Percentiles rank a stretch among this genome's conserved stretches.
These are phyloP conservation scores for Buathra laborator DNA, from an alignment of 2,888 invertebrate genomes.

Conservation along the genomic window DNA sequence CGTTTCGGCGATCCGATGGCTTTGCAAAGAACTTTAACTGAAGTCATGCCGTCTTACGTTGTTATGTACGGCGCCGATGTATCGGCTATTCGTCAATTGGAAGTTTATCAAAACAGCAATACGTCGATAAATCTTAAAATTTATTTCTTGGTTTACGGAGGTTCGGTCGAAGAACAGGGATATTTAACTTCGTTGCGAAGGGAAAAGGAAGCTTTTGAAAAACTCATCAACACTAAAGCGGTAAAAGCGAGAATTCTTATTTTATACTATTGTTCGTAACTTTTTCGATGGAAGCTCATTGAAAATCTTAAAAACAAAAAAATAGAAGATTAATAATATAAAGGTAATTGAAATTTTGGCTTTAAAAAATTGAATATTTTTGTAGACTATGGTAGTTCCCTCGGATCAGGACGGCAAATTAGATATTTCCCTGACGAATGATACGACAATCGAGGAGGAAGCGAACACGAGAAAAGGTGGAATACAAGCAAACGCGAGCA, in stretches of 20 bases:
- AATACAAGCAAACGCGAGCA: slow-evolving; percentile 78
- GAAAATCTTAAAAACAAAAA: background rate
- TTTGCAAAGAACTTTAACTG: slow-evolving; percentile 89
- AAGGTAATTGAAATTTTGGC: slow-evolving; percentile 36
- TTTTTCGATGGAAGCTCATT: background rate
- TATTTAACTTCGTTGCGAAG: slow-evolving; percentile 95
- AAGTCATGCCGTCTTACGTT: slow-evolving; percentile 92
- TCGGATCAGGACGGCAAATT: slow-evolving; percentile 95
- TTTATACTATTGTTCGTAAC: background rate
- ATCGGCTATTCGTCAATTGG: slow-evolving; percentile 95
- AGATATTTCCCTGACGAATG: slow-evolving; percentile 86
- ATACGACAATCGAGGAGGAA: slow-evolving; percentile 73
- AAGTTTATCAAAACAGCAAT: slow-evolving; percentile 89
- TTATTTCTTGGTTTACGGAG: slow-evolving; percentile 95
- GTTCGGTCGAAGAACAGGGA: slow-evolving; percentile 98
- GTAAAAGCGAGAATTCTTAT: slow-evolving; percentile 85
- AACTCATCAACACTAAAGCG: slow-evolving; percentile 95
- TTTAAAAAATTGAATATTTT: slow-evolving; percentile 27
- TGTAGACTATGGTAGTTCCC: slow-evolving; percentile 93
- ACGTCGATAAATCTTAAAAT: slow-evolving; percentile 88
- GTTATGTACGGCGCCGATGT: slow-evolving; percentile 96
- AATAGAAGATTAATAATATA: slow-evolving; percentile 51
- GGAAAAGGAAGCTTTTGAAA: slow-evolving; percentile 98
- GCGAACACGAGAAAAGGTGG: slow-evolving; percentile 90
- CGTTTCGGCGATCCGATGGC: slow-evolving; percentile 90